Evolutionary conservation across 2,797 vertebrate genomes (phyloP).

Genomic region (Rallus crepitans): DNA sequence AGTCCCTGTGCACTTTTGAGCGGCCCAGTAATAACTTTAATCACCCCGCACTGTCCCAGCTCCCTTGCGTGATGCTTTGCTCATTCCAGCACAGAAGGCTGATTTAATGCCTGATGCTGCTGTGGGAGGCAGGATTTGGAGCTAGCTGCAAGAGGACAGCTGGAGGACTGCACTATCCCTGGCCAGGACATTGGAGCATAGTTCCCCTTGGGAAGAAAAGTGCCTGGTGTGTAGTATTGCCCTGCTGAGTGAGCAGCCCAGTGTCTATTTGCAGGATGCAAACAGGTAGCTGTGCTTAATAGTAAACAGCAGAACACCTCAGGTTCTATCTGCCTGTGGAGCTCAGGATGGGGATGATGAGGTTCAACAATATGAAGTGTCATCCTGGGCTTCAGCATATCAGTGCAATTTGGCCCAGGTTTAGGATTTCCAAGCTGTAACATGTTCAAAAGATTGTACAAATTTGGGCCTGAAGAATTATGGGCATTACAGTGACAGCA

Average conservation of each 20-base stretch:
- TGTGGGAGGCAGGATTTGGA: not conserved
- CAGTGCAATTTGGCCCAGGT: not conserved
- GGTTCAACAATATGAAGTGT: not conserved
- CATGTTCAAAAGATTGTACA: not conserved
- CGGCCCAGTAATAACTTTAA: not conserved
- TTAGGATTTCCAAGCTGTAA: not conserved
- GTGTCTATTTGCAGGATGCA: not conserved
- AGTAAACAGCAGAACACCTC: not conserved
- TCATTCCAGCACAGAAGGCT: not conserved
- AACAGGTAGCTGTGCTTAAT: not conserved
- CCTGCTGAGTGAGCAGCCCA: not conserved
- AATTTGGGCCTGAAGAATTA: not conserved
- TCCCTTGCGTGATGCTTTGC: not conserved
- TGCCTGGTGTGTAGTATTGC: not conserved
- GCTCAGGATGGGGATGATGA: not conserved
- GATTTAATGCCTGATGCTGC: not conserved
- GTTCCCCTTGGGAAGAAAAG: not conserved
- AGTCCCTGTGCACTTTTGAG: slow-evolving; percentile 10
- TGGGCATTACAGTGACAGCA: not conserved
- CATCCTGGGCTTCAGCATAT: not conserved
- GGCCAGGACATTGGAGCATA: not conserved
- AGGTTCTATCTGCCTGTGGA: not conserved
- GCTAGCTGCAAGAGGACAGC: not conserved
- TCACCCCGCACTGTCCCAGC: not conserved
- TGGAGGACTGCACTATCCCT: not conserved